Evolutionary conservation across 2,888 invertebrate species (phyloP).

Genomic region (Oconnorella tubifera): DNA sequence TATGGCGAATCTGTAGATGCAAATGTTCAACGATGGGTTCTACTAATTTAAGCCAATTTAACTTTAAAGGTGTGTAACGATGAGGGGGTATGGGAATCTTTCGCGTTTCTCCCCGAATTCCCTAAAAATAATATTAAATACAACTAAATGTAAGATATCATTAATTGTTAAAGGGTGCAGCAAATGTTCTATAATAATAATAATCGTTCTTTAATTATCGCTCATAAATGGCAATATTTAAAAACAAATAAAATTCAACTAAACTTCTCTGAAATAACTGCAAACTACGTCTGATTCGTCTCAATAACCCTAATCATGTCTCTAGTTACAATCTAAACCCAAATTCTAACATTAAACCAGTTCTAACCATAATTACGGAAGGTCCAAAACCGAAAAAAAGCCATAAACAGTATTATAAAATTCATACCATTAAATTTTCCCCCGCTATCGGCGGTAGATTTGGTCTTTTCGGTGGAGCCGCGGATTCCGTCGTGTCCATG

Average conservation of each 20-base stretch:
- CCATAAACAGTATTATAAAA: neutral
- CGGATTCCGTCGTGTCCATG: conserved; percentile 39
- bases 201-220: no score
- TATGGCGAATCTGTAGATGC: conserved; percentile 87
- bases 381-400: neutral
- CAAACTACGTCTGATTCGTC: no score
- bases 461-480: conserved; percentile 41
- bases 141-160: neutral
- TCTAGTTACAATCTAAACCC: no score
- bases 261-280: no score
- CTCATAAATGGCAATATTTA: no score
- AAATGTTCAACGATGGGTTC: conserved; percentile 93
- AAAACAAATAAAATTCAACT: neutral
- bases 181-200: no score
- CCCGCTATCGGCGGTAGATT: conserved; percentile 49
- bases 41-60: conserved; percentile 95
- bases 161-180: neutral
- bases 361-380: neutral
- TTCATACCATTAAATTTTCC: conserved; percentile 43
- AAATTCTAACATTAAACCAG: neutral
- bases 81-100: conserved; percentile 82
- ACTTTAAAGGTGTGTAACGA: conserved; percentile 88
- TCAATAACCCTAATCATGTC: neutral
- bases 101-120: conserved; percentile 38
- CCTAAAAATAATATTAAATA: neutral